Conservation (phyloP, 2,113 vertebrate species). For the Clarias magur region DNA sequence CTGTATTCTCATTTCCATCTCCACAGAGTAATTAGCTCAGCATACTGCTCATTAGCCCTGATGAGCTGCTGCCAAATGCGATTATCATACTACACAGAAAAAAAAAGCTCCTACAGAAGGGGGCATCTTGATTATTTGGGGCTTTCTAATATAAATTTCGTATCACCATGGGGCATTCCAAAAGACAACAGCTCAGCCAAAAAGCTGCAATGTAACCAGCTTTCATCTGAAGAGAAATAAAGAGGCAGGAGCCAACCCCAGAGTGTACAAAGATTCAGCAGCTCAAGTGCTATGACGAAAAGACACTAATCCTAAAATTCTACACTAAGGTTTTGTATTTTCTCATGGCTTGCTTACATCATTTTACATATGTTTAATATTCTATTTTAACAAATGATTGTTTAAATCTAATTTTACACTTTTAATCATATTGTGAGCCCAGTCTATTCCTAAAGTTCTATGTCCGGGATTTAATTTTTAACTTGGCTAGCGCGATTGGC, state of each 20-base stretch:
- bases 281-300: background rate
- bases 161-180: constrained; percentile 6
- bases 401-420: background rate
- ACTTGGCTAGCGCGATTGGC: no score
- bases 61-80: constrained; percentile 40
- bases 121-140: constrained; percentile 28
- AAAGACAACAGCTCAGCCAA: constrained; percentile 23
- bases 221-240: background rate
- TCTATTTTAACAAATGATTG: background rate
- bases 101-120: constrained; percentile 16
- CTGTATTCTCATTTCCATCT: constrained; percentile 41
- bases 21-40: constrained; percentile 44
- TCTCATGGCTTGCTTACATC: background rate
- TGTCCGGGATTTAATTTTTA: no score
- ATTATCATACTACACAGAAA: constrained; percentile 27
- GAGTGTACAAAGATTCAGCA: background rate
- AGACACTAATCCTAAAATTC: no score
- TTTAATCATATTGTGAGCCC: no score
- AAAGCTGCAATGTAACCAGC: background rate
- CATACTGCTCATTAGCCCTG: constrained; percentile 33
- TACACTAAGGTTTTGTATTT: background rate
- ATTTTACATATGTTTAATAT: background rate
- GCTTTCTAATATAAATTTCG: constrained; percentile 33
- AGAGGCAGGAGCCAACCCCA: background rate
- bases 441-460: no score